Evolutionary conservation across 2,113 vertebrate species (phyloP).

Genomic region (Pteronura brasiliensis): DNA sequence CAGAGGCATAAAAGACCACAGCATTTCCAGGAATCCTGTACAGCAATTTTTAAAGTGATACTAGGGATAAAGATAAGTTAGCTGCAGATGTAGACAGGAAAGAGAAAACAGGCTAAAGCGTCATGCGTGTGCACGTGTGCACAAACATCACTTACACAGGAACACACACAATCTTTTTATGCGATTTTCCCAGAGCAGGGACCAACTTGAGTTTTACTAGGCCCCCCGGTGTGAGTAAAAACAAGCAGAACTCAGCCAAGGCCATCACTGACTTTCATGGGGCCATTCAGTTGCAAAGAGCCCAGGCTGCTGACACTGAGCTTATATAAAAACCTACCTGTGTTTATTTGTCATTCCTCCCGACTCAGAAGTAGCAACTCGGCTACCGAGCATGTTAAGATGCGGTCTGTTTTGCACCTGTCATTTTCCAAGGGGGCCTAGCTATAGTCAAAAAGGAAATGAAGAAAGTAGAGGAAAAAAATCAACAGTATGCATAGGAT

Average conservation of each 20-base stretch:
- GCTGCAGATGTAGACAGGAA: not conserved
- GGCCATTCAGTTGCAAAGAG: slow-evolving; percentile 27
- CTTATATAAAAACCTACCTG: not conserved
- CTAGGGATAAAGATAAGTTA: not conserved
- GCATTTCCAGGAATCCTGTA: not conserved
- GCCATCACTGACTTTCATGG: slow-evolving; percentile 12
- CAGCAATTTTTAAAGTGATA: not conserved
- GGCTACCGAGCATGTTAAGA: not conserved
- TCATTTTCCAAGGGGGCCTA: not conserved
- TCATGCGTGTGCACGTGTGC: not conserved
- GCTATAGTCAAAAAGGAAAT: not conserved
- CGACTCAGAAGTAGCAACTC: slow-evolving; percentile 3
- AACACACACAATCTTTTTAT: not conserved
- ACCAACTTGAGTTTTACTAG: not conserved
- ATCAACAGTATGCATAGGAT: not conserved
- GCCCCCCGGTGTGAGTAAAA: not conserved
- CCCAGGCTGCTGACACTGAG: not conserved
- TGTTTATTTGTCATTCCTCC: slow-evolving; percentile 18
- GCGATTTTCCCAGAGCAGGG: not conserved
- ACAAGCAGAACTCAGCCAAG: not conserved
- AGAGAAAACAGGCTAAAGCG: not conserved
- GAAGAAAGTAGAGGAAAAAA: not conserved
- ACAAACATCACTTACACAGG: not conserved
- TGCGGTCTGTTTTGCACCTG: not conserved
- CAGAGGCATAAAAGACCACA: not conserved